Evolutionary conservation across 1,140 invertebrate genomes (phyloP), one percentile per base, ranked within the genome.

Genomic region (Apocrypta bakeri): DNA sequence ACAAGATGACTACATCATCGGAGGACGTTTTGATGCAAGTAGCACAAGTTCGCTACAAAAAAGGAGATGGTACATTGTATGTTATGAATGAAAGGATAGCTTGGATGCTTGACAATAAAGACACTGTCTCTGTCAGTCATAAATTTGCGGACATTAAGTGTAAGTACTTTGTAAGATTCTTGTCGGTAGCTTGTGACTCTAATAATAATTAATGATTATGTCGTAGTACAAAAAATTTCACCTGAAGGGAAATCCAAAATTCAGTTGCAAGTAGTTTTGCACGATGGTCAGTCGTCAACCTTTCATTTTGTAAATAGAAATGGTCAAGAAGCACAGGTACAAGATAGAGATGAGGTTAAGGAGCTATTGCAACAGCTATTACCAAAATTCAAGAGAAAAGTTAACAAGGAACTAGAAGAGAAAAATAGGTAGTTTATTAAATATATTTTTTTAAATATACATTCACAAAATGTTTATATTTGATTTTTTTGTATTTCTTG

Each of bases 211-310:
- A 63, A 75, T 85, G 93, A 94, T 82, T 91, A 0, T 11, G 27
- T 66, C 27, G 63, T 27, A 99, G 98, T 96, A 82, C 99, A 99
- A 94, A 99, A 99, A 93, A 99, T 99, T 87, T 99, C 98, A 72
- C 98, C 99, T 0, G 98, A 98, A 88, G 98, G 97, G 12, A 99
- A 99, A 93, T 95, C 98, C 29, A 99, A 99, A 93, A 97, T 99
- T 77, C 99, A 99, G 91, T 93, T 99, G n/a, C 99, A 99, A 94
- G 95, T 99, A 14, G 97, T 99, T 48, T 92, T 99, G 83, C 96
- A 99, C 88, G 97, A 98, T 93, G 97, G 97, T 31, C 95, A 96
- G 66, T 97, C 97, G 25, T 98, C 97, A 1, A 99, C 98, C 42
- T 99, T 99, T 93, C 98, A 99, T 90, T 99, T 99, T 93, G 96